phyloP scores from a whole-genome alignment of 1,140 invertebrate species.

The Bombus difficillimus region DNA sequence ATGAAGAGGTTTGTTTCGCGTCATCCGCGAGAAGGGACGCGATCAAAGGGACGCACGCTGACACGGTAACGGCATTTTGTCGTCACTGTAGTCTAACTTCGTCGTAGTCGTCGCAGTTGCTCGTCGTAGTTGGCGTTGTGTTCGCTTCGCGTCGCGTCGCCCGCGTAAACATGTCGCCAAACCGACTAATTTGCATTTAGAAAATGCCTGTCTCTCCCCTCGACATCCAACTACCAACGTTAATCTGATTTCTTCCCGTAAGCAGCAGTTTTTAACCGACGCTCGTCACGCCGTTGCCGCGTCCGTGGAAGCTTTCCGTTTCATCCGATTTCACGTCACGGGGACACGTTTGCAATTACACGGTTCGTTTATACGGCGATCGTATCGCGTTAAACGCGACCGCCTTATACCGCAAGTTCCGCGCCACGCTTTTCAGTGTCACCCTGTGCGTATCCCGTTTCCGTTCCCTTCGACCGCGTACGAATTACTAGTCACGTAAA shows the following conservation, averaged over 20 bases:
- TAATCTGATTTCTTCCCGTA: conserved; percentile 61
- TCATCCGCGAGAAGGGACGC: not conserved
- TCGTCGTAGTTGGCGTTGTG: not conserved
- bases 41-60: conserved; percentile 31
- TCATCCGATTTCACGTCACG: conserved; percentile 51
- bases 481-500: conserved; percentile 19
- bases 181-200: conserved; percentile 70
- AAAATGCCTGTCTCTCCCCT: conserved; percentile 46
- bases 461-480: not conserved
- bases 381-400: conserved; percentile 22
- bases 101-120: too few species aligned
- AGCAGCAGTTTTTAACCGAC: conserved; percentile 64
- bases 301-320: conserved; percentile 25
- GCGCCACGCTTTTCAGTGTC: conserved; percentile 5
- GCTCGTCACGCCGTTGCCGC: conserved; percentile 50
- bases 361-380: conserved; percentile 48
- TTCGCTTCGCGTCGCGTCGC: not conserved
- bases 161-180: conserved; percentile 32
- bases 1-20: not conserved
- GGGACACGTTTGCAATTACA: conserved; percentile 60
- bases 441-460: not conserved
- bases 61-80: conserved; percentile 52
- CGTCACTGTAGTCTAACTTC: not conserved
- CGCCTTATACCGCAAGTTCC: conserved; percentile 32
- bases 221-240: conserved; percentile 29